These are phyloP conservation scores for Ferdinandea cuprea DNA, from an alignment of 2,888 invertebrate species.

Conservation along the genomic window DNA sequence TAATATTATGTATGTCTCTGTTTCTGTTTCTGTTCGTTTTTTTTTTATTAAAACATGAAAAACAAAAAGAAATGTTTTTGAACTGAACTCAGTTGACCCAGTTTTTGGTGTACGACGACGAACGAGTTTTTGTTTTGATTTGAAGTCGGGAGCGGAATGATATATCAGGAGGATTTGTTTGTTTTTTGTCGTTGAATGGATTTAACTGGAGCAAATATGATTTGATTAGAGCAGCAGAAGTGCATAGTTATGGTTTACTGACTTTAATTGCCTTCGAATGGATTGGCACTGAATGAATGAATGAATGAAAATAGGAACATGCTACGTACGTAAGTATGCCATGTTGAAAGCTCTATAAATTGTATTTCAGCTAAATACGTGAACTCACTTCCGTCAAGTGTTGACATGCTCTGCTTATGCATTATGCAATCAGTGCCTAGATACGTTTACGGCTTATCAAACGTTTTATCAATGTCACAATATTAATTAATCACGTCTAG, in stretches of 20 bases:
- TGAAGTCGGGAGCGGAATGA: conserved; percentile 9
- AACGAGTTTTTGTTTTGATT: conserved; percentile 34
- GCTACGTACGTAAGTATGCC: not conserved
- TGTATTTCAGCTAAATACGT: not conserved
- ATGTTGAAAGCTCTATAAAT: conserved; percentile 2
- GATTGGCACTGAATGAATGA: conserved; percentile 19
- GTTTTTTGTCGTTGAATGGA: conserved; percentile 53
- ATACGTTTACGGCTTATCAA: not conserved
- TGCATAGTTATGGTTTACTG: conserved; percentile 52
- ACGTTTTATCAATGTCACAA: conserved; percentile 5
- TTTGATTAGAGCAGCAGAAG: conserved; percentile 50
- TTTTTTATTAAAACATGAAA: conserved; percentile 17
- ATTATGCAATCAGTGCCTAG: not conserved
- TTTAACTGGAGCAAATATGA: conserved; percentile 64
- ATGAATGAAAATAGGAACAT: not conserved
- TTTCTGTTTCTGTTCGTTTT: too few relatives aligned
- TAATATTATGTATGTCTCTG: too few relatives aligned
- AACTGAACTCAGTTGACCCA: conserved; percentile 39
- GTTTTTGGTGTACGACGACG: conserved; percentile 8
- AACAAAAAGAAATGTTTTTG: conserved; percentile 1
- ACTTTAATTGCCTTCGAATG: conserved; percentile 56
- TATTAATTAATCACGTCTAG: conserved; percentile 2
- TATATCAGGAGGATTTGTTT: conserved; percentile 30
- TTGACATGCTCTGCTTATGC: too few relatives aligned
- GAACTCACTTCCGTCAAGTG: not conserved